phyloP scores from a whole-genome alignment of 2,888 invertebrate genomes.

The Congeria kusceri region DNA sequence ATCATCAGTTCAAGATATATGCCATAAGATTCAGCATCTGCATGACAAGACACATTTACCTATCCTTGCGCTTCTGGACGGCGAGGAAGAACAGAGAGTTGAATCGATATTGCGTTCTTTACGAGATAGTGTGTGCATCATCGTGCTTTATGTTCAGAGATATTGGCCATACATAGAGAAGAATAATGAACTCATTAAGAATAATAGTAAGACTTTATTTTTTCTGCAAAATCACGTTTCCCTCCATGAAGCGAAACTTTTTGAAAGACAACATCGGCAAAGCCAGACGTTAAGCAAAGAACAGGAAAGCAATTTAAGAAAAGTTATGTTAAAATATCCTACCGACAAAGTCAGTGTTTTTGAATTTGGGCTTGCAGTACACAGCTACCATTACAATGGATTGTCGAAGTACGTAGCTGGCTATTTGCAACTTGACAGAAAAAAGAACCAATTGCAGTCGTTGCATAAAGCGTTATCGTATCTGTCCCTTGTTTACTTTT shows the following conservation, averaged over 20 bases:
- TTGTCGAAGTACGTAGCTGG: constrained; percentile 56
- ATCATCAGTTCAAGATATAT: constrained; percentile 40
- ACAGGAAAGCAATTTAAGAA: not conserved
- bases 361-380: constrained; percentile 66
- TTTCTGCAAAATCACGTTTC: constrained; percentile 36
- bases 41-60: constrained; percentile 63
- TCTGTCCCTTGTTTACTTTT: constrained; percentile 54
- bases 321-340: not conserved
- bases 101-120: constrained; percentile 32
- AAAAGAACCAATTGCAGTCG: constrained; percentile 2
- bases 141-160: constrained; percentile 62
- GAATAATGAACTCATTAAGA: not conserved
- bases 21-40: constrained; percentile 53
- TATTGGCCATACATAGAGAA: constrained; percentile 25
- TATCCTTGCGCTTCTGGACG: constrained; percentile 64
- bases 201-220: constrained; percentile 15
- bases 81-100: constrained; percentile 66
- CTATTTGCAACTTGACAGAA: constrained; percentile 33
- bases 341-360: constrained; percentile 29
- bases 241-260: constrained; percentile 26
- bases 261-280: constrained; percentile 17
- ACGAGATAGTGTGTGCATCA: constrained; percentile 9
- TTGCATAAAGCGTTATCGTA: constrained; percentile 48
- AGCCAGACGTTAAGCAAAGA: too few species aligned
- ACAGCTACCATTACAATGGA: constrained; percentile 54